Conservation (phyloP, 2,797 vertebrate species). For the Kryptopterus vitreolus region DNA sequence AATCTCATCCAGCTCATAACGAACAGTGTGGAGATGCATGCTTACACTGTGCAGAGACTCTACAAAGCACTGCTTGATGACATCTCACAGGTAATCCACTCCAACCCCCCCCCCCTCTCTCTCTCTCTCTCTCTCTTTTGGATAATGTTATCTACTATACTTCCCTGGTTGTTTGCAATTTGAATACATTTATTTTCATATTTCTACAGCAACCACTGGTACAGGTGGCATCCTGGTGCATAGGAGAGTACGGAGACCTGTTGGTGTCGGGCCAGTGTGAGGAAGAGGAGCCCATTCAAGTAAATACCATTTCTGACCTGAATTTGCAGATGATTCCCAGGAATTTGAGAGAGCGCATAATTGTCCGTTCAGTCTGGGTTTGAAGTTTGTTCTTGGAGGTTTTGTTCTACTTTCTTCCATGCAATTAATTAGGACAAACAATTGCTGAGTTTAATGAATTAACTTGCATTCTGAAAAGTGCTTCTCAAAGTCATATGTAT, state of each 20-base stretch:
- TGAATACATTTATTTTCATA: background rate
- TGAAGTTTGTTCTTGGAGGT: background rate
- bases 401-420: no score
- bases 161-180: background rate
- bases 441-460: background rate
- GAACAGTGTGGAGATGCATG: constrained; percentile 97
- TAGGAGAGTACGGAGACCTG: constrained; percentile 97
- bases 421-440: no score
- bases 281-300: constrained; percentile 98
- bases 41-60: constrained; percentile 97
- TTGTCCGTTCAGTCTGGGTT: background rate
- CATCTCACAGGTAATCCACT: constrained; percentile 93
- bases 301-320: constrained; percentile 60
- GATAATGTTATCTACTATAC: background rate
- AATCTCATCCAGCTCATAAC: constrained; percentile 99
- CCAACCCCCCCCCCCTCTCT: background rate
- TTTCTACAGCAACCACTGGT: constrained; percentile 89
- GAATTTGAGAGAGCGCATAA: background rate
- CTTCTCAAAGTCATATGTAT: background rate
- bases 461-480: background rate
- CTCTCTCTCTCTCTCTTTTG: background rate
- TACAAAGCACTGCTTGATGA: constrained; percentile 98
- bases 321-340: background rate
- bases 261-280: constrained; percentile 96
- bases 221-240: constrained; percentile 98